Conservation (phyloP, 1,140 invertebrate species). For the Drepana arcuata region DNA sequence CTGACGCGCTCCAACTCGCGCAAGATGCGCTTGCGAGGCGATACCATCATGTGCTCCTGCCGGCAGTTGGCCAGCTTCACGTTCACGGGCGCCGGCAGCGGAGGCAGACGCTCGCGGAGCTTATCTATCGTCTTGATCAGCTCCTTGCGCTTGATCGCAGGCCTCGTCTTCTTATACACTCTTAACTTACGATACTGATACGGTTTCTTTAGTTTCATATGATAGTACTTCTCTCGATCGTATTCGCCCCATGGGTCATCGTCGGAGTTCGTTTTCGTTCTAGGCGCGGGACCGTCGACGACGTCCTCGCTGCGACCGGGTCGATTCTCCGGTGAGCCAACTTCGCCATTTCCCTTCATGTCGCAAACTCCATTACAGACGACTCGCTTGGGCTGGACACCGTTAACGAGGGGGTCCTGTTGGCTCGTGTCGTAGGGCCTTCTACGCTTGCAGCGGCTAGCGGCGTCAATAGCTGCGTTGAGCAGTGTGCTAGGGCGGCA, state of each 20-base stretch:
- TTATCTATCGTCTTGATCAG: conserved; percentile 60
- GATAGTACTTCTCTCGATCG: conserved; percentile 57
- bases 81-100: conserved; percentile 57
- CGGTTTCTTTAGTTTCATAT: conserved; percentile 67
- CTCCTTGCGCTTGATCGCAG: conserved; percentile 44
- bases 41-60: conserved; percentile 73
- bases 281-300: conserved; percentile 34
- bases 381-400: conserved; percentile 62
- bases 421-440: conserved; percentile 61
- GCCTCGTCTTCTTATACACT: conserved; percentile 61
- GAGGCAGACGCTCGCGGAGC: conserved; percentile 58
- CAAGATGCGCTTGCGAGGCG: conserved; percentile 81
- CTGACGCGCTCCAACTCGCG: conserved; percentile 82
- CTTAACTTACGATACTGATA: conserved; percentile 68
- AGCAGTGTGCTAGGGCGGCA: conserved; percentile 73
- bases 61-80: conserved; percentile 57
- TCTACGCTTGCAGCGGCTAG: conserved; percentile 71
- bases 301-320: conserved; percentile 37
- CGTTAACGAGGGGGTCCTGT: conserved; percentile 33
- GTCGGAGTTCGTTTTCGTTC: conserved; percentile 28
- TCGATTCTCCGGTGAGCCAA: conserved; percentile 25
- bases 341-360: conserved; percentile 41
- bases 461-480: conserved; percentile 51
- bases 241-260: conserved; percentile 47
- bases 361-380: conserved; percentile 44